Percentiles rank a stretch among this genome's conserved stretches.
Evolutionary conservation across 2,888 invertebrate genomes (phyloP).

Genomic region (Chelonus formosanus): DNA sequence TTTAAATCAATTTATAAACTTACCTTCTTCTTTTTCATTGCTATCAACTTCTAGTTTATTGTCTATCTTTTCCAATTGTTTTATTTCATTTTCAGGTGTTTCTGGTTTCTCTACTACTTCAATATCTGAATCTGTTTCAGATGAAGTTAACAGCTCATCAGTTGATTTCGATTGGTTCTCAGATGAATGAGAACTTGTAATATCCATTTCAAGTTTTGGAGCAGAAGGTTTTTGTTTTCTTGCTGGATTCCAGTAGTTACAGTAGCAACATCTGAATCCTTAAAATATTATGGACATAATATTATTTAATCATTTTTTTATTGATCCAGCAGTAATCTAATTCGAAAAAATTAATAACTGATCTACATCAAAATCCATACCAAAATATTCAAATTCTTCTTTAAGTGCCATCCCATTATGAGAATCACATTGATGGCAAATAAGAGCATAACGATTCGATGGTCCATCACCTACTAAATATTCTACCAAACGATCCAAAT

Average conservation of each 20-base stretch:
- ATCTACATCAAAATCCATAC: slow-evolving; percentile 57
- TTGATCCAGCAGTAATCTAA: too few species aligned
- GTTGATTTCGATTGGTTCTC: slow-evolving; percentile 27
- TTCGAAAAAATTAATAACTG: too few species aligned
- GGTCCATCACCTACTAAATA: slow-evolving; percentile 96
- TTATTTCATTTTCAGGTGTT: slow-evolving; percentile 44
- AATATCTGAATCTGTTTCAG: slow-evolving; percentile 59
- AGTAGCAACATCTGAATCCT: slow-evolving; percentile 92
- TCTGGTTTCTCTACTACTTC: slow-evolving; percentile 60
- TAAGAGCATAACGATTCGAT: slow-evolving; percentile 91
- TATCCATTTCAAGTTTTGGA: slow-evolving; percentile 68
- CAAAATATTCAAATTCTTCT: slow-evolving; percentile 76
- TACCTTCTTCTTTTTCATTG: slow-evolving; percentile 16
- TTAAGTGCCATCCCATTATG: slow-evolving; percentile 91
- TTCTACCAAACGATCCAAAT: slow-evolving; percentile 90
- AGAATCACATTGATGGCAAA: slow-evolving; percentile 87
- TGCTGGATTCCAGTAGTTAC: slow-evolving; percentile 86
- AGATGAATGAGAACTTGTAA: slow-evolving; percentile 36
- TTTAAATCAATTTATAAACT: not conserved
- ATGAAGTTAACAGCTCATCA: slow-evolving; percentile 38
- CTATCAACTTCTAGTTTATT: slow-evolving; percentile 33
- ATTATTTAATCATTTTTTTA: too few species aligned
- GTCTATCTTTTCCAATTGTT: slow-evolving; percentile 34
- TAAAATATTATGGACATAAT: not conserved
- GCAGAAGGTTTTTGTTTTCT: slow-evolving; percentile 84